These are phyloP conservation scores for Tachuris rubrigastra DNA, from an alignment of 2,113 vertebrate species.

Conservation along the genomic window DNA sequence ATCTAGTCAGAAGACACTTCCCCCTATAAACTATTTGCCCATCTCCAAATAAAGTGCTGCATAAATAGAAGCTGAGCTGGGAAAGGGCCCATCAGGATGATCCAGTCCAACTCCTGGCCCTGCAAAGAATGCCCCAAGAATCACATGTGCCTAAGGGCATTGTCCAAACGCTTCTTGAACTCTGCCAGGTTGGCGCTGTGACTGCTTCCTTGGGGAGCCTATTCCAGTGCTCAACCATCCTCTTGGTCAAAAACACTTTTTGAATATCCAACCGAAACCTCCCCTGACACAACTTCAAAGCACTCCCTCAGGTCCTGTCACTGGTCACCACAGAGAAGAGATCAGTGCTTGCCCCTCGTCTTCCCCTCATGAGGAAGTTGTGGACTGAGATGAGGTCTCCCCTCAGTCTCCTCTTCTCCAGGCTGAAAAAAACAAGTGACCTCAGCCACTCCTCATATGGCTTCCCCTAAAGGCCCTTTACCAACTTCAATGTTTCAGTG, in stretches of 20 bases:
- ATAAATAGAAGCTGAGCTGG: neutral
- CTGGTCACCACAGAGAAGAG: neutral
- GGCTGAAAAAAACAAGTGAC: neutral
- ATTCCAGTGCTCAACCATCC: neutral
- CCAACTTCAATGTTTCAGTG: neutral
- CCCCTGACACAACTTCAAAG: neutral
- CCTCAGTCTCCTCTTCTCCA: neutral
- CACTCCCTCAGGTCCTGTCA: neutral
- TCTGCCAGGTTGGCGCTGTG: neutral
- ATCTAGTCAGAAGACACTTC: neutral
- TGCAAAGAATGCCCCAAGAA: neutral
- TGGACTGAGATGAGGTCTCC: neutral
- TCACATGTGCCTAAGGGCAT: neutral
- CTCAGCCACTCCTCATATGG: neutral
- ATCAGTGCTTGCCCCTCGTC: neutral
- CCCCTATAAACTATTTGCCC: neutral
- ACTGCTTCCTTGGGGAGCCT: neutral
- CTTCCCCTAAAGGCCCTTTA: neutral
- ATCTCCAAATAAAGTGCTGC: neutral
- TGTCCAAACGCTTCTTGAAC: neutral
- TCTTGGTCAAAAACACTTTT: neutral
- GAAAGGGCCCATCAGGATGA: neutral
- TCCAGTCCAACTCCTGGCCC: neutral
- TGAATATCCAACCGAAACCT: neutral
- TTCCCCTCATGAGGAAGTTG: neutral